phyloP scores from a whole-genome alignment of 2,888 invertebrate genomes.

The Ennomos fuscantarius region DNA sequence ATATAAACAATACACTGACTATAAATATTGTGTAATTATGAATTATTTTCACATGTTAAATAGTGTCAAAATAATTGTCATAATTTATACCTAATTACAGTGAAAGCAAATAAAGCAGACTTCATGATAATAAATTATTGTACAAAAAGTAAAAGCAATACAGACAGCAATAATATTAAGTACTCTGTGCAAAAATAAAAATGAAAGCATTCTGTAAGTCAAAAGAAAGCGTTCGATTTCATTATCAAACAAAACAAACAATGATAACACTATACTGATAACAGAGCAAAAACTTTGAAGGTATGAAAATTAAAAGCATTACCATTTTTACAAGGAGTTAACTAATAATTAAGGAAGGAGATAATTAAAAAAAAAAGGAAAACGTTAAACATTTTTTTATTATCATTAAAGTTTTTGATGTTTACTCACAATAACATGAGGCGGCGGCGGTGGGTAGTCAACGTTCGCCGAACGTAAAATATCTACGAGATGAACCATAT shows the following conservation, averaged over 20 bases:
- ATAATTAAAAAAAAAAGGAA: slow-evolving; percentile 30
- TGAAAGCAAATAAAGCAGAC: neutral
- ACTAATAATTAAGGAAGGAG: slow-evolving; percentile 30
- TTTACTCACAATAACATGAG: slow-evolving; percentile 89
- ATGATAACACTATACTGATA: slow-evolving; percentile 22
- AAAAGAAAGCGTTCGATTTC: neutral
- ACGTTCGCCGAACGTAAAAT: slow-evolving; percentile 91
- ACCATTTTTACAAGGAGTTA: slow-evolving; percentile 34
- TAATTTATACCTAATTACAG: neutral
- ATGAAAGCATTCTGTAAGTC: slow-evolving; percentile 5
- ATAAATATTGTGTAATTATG: no score
- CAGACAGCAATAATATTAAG: no score
- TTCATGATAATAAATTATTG: no score
- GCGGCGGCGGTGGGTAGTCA: slow-evolving; percentile 89
- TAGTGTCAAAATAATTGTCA: neutral
- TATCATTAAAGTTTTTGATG: slow-evolving; percentile 41
- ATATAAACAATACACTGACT: no score
- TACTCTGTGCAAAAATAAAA: neutral
- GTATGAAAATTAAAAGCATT: neutral
- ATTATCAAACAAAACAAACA: slow-evolving; percentile 40
- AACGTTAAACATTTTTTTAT: slow-evolving; percentile 33
- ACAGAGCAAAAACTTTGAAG: slow-evolving; percentile 7
- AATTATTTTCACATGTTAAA: neutral
- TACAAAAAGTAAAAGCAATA: neutral
- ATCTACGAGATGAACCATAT: slow-evolving; percentile 93